Conservation (phyloP, 2,113 vertebrate species). For the Bucco capensis region DNA sequence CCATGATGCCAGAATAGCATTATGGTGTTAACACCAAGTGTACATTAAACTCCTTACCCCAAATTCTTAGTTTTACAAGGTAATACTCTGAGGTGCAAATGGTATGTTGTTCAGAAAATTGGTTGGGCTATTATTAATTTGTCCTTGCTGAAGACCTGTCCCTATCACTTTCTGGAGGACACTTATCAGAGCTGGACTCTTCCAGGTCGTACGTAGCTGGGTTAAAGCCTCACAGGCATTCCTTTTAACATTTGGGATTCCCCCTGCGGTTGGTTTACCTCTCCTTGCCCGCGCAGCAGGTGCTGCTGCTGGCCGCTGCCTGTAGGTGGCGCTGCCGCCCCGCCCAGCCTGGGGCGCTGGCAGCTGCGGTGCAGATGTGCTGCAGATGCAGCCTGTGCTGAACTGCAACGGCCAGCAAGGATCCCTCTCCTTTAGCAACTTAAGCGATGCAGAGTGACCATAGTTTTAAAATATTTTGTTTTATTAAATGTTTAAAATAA, state of each 20-base stretch:
- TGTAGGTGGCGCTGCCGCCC: neutral
- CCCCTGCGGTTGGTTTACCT: no score
- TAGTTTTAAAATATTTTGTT: constrained; percentile 62
- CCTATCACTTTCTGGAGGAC: neutral
- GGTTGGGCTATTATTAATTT: neutral
- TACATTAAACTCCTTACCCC: no score
- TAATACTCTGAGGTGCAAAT: neutral
- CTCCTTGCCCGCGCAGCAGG: neutral
- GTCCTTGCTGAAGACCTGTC: neutral
- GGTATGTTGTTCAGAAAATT: neutral
- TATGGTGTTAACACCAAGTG: neutral
- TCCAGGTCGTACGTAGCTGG: fast-evolving
- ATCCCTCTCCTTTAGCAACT: neutral
- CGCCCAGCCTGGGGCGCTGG: fast-evolving
- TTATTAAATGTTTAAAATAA: constrained; percentile 68
- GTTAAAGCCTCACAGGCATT: neutral
- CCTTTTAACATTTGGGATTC: neutral
- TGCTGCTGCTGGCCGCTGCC: neutral
- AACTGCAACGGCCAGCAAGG: neutral
- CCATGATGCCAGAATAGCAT: neutral
- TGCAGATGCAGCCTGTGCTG: neutral
- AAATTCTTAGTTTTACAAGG: no score
- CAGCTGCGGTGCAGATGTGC: neutral
- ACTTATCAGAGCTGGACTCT: neutral
- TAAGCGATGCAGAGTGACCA: neutral